Evolutionary conservation across 2,888 invertebrate species (phyloP).

Genomic region (Tenthredo distinguenda): DNA sequence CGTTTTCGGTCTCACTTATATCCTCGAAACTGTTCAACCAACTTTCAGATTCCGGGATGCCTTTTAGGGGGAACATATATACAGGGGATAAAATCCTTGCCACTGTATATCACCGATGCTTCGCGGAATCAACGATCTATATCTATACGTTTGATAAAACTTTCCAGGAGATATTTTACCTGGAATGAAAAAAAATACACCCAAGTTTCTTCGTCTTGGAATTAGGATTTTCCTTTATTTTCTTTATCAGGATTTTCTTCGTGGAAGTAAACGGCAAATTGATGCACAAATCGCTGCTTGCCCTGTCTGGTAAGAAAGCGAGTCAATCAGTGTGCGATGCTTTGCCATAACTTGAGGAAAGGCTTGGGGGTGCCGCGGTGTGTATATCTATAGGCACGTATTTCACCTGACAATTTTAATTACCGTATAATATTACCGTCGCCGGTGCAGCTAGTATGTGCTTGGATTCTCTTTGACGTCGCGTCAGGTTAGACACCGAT

Average conservation of each 20-base stretch:
- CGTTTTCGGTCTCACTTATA: slow-evolving; percentile 30
- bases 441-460: background rate
- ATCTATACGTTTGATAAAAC: background rate
- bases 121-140: background rate
- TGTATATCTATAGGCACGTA: background rate
- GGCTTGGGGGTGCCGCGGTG: background rate
- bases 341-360: background rate
- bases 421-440: background rate
- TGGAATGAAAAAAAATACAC: background rate
- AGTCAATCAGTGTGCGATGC: slow-evolving; percentile 8
- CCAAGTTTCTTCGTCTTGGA: background rate
- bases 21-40: background rate
- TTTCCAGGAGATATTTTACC: background rate
- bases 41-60: slow-evolving; percentile 1
- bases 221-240: too few species aligned
- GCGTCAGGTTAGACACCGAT: slow-evolving; percentile 12
- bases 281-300: background rate
- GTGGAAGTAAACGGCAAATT: background rate
- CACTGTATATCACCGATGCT: background rate
- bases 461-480: slow-evolving; percentile 32
- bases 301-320: background rate
- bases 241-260: too few species aligned
- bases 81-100: background rate
- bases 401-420: slow-evolving; percentile 19
- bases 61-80: background rate